Percentiles rank a stretch among this genome's conserved stretches.
Conservation (phyloP, 2,113 vertebrate species). For the Hemicordylus capensis region DNA sequence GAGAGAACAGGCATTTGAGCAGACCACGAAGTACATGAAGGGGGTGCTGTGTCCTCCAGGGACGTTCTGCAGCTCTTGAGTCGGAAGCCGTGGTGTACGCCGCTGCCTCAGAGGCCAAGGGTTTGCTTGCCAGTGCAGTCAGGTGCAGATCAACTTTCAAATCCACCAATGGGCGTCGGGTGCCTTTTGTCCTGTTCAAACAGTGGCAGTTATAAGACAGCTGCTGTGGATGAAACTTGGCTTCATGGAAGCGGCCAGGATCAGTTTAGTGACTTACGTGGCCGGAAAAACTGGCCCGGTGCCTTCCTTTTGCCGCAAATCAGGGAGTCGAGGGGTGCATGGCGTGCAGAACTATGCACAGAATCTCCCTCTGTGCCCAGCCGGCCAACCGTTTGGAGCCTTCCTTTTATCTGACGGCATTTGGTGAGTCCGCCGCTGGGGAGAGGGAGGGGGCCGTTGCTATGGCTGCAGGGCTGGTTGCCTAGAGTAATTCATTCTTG, state of each 20-base stretch:
- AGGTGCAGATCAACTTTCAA: conserved; percentile 63
- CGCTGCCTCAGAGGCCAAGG: accelerated
- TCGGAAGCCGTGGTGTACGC: neutral
- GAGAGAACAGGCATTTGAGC: neutral
- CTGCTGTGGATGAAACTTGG: neutral
- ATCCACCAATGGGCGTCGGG: conserved; percentile 71
- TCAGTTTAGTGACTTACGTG: no score
- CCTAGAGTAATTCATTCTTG: neutral
- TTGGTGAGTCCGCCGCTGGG: conserved; percentile 69
- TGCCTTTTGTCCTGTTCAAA: conserved; percentile 69
- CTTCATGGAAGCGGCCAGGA: neutral
- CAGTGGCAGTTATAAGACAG: conserved; percentile 46
- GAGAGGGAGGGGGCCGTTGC: neutral
- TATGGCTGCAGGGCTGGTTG: neutral
- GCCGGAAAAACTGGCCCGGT: conserved; percentile 39
- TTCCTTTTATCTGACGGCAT: conserved; percentile 74
- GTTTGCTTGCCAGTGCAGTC: conserved; percentile 11
- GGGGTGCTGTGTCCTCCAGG: neutral
- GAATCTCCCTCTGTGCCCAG: conserved; percentile 61
- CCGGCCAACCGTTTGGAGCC: conserved; percentile 50
- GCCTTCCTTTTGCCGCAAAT: conserved; percentile 27
- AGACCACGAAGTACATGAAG: neutral
- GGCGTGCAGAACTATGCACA: conserved; percentile 56
- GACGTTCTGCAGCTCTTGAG: neutral
- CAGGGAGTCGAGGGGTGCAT: conserved; percentile 52